A percentile compares a stretch with the other conserved stretches of the same genome.
Evolutionary conservation across 2,888 invertebrate genomes (phyloP).

Genomic region (Rhogogaster chlorosoma): DNA sequence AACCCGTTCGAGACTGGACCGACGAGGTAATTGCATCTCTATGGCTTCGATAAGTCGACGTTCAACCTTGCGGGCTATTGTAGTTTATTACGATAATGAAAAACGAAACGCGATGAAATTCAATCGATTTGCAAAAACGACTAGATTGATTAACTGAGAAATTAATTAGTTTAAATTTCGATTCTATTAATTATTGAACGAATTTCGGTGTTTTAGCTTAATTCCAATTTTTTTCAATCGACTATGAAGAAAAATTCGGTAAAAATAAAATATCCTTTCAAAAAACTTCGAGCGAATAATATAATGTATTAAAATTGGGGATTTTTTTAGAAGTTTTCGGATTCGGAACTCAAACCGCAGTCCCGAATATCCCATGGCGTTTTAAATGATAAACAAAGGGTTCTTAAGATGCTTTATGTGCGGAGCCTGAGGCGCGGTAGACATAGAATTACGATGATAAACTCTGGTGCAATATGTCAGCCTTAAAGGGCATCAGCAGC

Average conservation of each 20-base stretch:
- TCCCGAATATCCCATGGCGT: not conserved
- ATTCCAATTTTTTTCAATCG: no score
- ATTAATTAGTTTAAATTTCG: not conserved
- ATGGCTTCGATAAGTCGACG: conserved; percentile 1
- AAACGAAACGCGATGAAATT: not conserved
- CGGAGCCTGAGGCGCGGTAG: conserved; percentile 23
- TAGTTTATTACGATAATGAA: conserved; percentile 11
- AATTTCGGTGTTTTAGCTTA: not conserved
- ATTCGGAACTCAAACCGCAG: no score
- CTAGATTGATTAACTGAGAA: not conserved
- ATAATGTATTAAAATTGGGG: no score
- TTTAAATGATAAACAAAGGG: conserved; percentile 19
- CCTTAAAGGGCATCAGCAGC: not conserved
- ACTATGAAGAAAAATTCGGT: no score
- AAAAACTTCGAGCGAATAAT: no score
- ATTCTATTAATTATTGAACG: not conserved
- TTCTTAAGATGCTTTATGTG: conserved; percentile 5
- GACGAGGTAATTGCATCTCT: conserved; percentile 41
- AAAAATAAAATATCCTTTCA: no score
- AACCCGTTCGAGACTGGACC: conserved; percentile 43
- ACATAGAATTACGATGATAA: conserved; percentile 50
- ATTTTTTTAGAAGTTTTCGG: no score
- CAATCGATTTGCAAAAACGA: not conserved
- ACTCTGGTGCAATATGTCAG: conserved; percentile 46
- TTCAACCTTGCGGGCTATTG: conserved; percentile 18